Base-by-base conservation (phyloP, 2,888 invertebrate genomes). In the Mythimna albipuncta region DNA sequence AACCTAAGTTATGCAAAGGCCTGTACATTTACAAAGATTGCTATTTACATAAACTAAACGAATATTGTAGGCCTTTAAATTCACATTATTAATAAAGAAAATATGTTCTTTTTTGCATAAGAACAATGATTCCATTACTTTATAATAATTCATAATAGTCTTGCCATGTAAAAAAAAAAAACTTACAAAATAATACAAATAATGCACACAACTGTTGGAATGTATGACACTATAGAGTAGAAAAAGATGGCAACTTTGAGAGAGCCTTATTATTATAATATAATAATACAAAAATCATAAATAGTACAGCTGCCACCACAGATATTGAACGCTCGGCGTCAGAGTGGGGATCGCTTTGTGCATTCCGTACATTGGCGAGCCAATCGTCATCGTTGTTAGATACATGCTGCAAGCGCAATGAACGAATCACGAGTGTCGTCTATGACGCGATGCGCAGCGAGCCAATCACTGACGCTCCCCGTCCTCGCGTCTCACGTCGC, bases 151-250 rank as follows among this genome's bases (percentile, higher is more conserved):
- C 38, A 77, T 70, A 58, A 76, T 55, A 59, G 57, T 64, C 9
- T 68, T 67, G 58, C 73, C 50, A 77, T 62, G 35, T 65, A 69
- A 67, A 79, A 79, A 26, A 79, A 26, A 32, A 63, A 61, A 26
- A 4, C 47, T 41, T 61, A 62, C 32, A 73, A 64, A 82, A 75
- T 41, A 54, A 59, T 50, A 77, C n/a, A 66, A n/a, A n/a, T n/a
- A n/a, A 71, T 78, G 57, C 64, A 74, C 54, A 59, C 47, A 54
- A 19, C 32, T 55, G 13, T 21, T 63, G 79, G 79, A 79, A 79
- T 79, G 79, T 68, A 77, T 64, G 62, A 79, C 67, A 68, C 64
- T 68, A 47, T 44, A 16, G 10, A 54, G 52, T 55, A 65, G 9
- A 55, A 21, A 57, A 64, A 41, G 26, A 81, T 57, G 55, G 76